A percentile compares a stretch with the other conserved stretches of the same genome.
phyloP scores from a whole-genome alignment of 2,113 vertebrate species.

The Oreochromis niloticus region DNA sequence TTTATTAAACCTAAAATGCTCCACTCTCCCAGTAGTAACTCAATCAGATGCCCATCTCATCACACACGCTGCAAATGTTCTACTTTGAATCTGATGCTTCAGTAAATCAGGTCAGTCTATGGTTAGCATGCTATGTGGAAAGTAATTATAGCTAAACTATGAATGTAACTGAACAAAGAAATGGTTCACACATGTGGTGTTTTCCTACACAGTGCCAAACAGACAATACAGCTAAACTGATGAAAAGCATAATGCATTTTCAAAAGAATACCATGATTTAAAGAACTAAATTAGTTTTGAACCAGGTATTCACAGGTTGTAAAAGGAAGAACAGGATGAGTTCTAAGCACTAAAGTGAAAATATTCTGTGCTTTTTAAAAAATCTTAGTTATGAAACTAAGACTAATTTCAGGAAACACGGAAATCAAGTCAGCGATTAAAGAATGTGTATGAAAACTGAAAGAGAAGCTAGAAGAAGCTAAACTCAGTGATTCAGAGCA shows the following conservation, averaged over 20 bases:
- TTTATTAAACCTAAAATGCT: background rate
- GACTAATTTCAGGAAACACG: background rate
- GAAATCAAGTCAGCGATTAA: background rate
- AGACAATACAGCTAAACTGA: background rate
- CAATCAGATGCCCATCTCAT: background rate
- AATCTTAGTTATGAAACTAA: background rate
- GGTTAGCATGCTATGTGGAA: background rate
- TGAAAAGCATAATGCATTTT: background rate
- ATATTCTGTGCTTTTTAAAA: background rate
- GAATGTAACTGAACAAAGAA: background rate
- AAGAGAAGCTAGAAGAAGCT: background rate
- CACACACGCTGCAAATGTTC: background rate
- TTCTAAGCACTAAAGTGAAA: background rate
- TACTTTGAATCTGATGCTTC: background rate
- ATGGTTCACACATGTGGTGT: background rate
- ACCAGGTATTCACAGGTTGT: background rate
- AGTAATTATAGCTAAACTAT: background rate
- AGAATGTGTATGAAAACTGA: background rate
- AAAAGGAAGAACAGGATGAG: rapidly evolving
- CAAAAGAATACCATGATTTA: background rate
- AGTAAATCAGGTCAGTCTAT: background rate
- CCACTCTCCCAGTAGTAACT: background rate
- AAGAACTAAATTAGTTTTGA: background rate
- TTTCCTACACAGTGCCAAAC: background rate
- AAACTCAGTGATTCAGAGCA: background rate